Evolutionary conservation across 2,888 invertebrate species (phyloP).

Genomic region (Eupsilia transversa): DNA sequence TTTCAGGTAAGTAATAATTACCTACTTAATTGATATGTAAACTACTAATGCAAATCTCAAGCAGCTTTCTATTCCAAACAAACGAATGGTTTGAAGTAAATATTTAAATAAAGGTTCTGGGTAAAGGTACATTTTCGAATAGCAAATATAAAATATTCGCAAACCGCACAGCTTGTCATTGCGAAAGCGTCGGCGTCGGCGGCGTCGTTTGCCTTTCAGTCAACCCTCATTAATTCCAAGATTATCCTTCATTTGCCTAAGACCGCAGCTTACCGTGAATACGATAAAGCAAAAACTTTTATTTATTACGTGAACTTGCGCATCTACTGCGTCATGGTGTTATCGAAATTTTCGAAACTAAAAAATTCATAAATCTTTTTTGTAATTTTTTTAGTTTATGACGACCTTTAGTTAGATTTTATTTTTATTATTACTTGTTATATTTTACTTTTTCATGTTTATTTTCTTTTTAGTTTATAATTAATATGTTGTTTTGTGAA

Average conservation of each 20-base stretch:
- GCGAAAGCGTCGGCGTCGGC: constrained; percentile 23
- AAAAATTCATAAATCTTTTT: too few relatives aligned
- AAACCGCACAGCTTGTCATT: constrained; percentile 46
- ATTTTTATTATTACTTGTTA: too few relatives aligned
- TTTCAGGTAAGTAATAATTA: neutral
- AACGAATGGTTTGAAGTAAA: neutral
- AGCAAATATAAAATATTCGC: constrained; percentile 48
- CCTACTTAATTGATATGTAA: neutral
- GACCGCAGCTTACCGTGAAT: constrained; percentile 58
- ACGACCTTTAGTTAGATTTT: too few relatives aligned
- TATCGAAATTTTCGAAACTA: constrained; percentile 1
- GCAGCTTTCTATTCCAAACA: neutral
- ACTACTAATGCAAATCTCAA: constrained; percentile 16
- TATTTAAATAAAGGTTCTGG: neutral
- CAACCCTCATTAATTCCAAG: constrained; percentile 69
- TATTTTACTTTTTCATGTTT: too few relatives aligned
- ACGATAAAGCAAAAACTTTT: constrained; percentile 55
- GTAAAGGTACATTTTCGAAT: neutral
- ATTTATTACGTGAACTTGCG: constrained; percentile 52
- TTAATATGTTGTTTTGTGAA: too few relatives aligned
- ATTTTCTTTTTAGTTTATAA: too few relatives aligned
- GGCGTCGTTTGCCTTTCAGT: constrained; percentile 54
- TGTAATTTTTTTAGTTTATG: too few relatives aligned
- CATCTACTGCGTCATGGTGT: constrained; percentile 32
- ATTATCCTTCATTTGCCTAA: constrained; percentile 74